Evolutionary conservation across 2,113 vertebrate species (phyloP), one percentile per base, ranked within the genome.

Genomic region (Hydrolagus affinis): DNA sequence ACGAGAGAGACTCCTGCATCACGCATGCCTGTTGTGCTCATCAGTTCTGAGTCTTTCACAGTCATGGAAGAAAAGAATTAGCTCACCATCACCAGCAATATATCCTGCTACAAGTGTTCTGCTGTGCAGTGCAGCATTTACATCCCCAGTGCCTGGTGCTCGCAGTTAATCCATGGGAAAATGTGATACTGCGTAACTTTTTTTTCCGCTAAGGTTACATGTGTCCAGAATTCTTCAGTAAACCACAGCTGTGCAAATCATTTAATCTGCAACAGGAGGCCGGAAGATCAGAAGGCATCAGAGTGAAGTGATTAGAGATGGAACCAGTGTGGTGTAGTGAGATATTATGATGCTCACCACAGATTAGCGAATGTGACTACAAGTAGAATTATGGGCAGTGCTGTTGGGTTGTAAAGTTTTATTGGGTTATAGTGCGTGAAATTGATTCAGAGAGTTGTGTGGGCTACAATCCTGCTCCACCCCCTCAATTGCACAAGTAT

Each of bases 241-340:
- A 70, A 23, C 17, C n/a, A 70, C 69, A 70, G 69, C 69, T 70
- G 69, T 70, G 23, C 69, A 70, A 70, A 70, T 70, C 69, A 70
- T 23, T 70, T 70, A 70, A 70, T 70, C 21, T 14, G 23, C 23
- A 70, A 23, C 69, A 23, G 21, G 7, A 70, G 69, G 69, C 23
- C 69, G 23, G 11, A 10, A 70, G 69, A 70, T 10, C 69, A 70
- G 69, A 70, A 70, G 69, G 6, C 8, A 70, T 70, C 69, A n/a
- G 69, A 70, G 69, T 70, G 69, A 23, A 70, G 69, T 70, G n/a
- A 70, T 70, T 70, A 70, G 21, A 70, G 11, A 10, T 23, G 69
- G 69, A 70, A 70, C 23, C 69, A n/a, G n/a, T 70, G 23, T 70
- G 21, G n/a, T 70, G 69, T 21, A 70, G 23, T 8, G n/a, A 23